These are phyloP conservation scores for Amphiprion clarkii DNA, from an alignment of 2,797 vertebrate species.

Conservation along the genomic window DNA sequence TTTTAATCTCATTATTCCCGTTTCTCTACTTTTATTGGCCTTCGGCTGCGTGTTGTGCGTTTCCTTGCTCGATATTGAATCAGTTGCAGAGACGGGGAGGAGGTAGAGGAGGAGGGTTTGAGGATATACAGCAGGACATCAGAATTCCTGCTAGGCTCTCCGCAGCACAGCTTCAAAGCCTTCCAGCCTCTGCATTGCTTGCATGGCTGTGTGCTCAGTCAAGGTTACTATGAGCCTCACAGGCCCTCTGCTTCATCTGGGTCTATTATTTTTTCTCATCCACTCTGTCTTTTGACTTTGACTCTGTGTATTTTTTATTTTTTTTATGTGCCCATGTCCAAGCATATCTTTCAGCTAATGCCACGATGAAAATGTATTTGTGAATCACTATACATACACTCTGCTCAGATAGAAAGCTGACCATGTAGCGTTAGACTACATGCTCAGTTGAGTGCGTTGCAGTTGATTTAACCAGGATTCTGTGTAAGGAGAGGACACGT, in stretches of 20 bases:
- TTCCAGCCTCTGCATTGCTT: slow-evolving; percentile 80
- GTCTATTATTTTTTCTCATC: slow-evolving; percentile 1
- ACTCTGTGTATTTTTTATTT: not conserved
- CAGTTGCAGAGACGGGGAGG: slow-evolving; percentile 21
- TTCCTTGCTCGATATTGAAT: slow-evolving; percentile 39
- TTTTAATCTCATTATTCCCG: slow-evolving; percentile 9
- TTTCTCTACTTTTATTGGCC: slow-evolving; percentile 19
- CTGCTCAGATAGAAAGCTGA: not conserved
- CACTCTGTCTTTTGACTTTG: slow-evolving; percentile 20
- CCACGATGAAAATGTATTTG: not conserved
- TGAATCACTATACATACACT: not conserved
- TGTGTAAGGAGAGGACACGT: not conserved
- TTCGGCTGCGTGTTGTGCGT: slow-evolving; percentile 15
- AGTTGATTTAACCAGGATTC: not conserved
- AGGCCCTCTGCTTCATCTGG: slow-evolving; percentile 20
- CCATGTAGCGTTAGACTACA: not conserved
- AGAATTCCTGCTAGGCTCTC: slow-evolving; percentile 90
- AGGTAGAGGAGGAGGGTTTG: slow-evolving; percentile 36
- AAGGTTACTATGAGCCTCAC: slow-evolving; percentile 61
- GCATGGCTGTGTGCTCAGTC: slow-evolving; percentile 74
- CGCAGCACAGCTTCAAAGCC: slow-evolving; percentile 89
- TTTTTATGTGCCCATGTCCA: not conserved
- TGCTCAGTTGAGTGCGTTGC: not conserved
- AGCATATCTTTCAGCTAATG: slow-evolving; percentile 6
- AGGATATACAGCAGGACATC: slow-evolving; percentile 79